Percentiles rank a stretch among this genome's conserved stretches.
Conservation (phyloP, 2,797 vertebrate species). For the Tenualosa ilisha region DNA sequence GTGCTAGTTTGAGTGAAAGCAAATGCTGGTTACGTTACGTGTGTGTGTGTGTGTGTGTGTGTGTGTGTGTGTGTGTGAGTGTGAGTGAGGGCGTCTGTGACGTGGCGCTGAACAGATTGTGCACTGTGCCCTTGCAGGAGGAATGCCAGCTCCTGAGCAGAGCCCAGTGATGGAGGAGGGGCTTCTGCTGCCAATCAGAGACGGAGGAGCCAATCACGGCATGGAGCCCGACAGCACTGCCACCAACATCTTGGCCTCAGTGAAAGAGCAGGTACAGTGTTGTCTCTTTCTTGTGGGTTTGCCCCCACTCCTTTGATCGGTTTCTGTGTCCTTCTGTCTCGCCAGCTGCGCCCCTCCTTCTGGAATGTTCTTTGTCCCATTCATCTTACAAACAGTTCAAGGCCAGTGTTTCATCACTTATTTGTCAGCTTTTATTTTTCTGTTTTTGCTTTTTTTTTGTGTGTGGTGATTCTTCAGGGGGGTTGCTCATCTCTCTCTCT, state of each 20-base stretch:
- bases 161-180: conserved; percentile 85
- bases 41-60: conserved; percentile 30
- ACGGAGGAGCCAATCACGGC: conserved; percentile 77
- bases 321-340: neutral
- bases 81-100: conserved; percentile 32
- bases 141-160: conserved; percentile 94
- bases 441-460: neutral
- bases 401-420: neutral
- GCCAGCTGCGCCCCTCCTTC: neutral
- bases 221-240: conserved; percentile 90
- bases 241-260: conserved; percentile 95
- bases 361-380: neutral
- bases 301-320: neutral
- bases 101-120: conserved; percentile 17
- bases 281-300: neutral
- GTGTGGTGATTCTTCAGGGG: neutral
- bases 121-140: conserved; percentile 72
- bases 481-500: neutral
- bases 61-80: conserved; percentile 23
- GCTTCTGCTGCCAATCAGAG: conserved; percentile 78
- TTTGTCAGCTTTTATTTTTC: neutral
- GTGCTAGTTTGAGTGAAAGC: conserved; percentile 3
- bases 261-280: conserved; percentile 91
- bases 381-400: neutral
- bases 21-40: neutral